Percentiles rank a stretch among this genome's conserved stretches.
Evolutionary conservation across 2,797 vertebrate genomes (phyloP).

Genomic region (Gambusia yucatana): DNA sequence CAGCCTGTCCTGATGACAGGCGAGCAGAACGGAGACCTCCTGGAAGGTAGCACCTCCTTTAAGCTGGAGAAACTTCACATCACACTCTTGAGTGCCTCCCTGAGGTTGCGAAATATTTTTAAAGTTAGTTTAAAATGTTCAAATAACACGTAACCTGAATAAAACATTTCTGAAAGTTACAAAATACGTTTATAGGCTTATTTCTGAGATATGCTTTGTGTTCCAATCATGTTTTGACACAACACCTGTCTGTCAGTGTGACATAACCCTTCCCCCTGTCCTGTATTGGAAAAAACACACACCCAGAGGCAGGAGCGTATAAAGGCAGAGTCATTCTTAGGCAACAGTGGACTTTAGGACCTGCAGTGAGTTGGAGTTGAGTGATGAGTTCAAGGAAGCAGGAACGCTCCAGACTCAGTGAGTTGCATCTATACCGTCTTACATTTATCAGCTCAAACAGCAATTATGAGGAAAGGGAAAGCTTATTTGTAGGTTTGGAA

Average conservation of each 20-base stretch:
- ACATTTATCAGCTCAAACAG: background rate
- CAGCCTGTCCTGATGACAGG: conserved; percentile 67
- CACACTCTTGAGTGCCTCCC: background rate
- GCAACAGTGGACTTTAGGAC: conserved; percentile 47
- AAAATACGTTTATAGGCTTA: background rate
- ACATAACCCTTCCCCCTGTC: conserved; percentile 27
- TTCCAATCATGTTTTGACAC: conserved; percentile 25
- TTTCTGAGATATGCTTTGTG: background rate
- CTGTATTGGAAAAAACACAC: conserved; percentile 10
- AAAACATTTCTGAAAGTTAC: background rate
- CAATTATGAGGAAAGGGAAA: background rate
- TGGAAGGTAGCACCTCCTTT: conserved; percentile 67
- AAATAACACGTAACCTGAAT: background rate
- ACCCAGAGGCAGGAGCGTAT: conserved; percentile 18
- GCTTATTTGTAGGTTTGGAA: conserved; percentile 3
- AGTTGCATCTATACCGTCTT: conserved; percentile 46
- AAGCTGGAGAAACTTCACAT: conserved; percentile 44
- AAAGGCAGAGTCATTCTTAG: conserved; percentile 37
- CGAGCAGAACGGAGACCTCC: conserved; percentile 63
- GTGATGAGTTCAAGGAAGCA: conserved; percentile 45
- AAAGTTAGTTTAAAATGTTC: background rate
- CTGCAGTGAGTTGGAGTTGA: conserved; percentile 53
- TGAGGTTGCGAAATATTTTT: background rate
- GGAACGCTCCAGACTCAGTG: conserved; percentile 55
- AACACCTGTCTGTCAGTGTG: conserved; percentile 22